Percentiles rank a stretch among this genome's conserved stretches.
These are phyloP conservation scores for Leptopilina myrica DNA, from an alignment of 2,888 invertebrate species.

Conservation along the genomic window DNA sequence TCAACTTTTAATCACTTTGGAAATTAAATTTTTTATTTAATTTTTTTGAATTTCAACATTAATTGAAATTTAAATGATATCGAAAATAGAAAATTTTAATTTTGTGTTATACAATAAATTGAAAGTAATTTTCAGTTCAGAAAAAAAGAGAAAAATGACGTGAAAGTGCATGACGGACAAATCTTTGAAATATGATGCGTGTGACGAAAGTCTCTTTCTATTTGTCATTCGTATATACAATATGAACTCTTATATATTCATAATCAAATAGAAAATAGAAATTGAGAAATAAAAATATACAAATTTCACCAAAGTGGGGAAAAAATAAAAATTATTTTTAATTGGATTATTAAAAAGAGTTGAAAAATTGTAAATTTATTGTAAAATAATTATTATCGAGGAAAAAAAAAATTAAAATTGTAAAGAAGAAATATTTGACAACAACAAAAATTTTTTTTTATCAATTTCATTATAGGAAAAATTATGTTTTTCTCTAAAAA, in stretches of 20 bases:
- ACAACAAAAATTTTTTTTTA: no score
- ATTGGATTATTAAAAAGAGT: no score
- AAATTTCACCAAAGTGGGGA: background rate
- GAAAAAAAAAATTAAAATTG: no score
- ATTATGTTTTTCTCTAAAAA: no score
- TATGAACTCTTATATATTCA: background rate
- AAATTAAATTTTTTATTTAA: no score
- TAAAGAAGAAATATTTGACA: no score
- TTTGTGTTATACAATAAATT: background rate
- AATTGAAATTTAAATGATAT: background rate
- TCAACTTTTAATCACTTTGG: no score
- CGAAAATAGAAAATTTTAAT: background rate
- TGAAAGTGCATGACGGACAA: constrained; percentile 33
- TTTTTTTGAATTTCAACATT: no score
- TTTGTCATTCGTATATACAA: background rate
- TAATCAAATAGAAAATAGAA: constrained; percentile 20
- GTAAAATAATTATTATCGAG: no score
- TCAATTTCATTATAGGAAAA: no score
- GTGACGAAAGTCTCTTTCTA: background rate
- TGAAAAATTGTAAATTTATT: no score
- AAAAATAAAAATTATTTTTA: background rate
- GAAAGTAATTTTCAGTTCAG: background rate
- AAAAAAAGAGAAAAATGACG: background rate
- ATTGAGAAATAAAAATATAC: no score
- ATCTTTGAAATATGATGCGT: background rate